phyloP scores from a whole-genome alignment of 1,140 invertebrate genomes.

The Muscidifurax raptorellus region DNA sequence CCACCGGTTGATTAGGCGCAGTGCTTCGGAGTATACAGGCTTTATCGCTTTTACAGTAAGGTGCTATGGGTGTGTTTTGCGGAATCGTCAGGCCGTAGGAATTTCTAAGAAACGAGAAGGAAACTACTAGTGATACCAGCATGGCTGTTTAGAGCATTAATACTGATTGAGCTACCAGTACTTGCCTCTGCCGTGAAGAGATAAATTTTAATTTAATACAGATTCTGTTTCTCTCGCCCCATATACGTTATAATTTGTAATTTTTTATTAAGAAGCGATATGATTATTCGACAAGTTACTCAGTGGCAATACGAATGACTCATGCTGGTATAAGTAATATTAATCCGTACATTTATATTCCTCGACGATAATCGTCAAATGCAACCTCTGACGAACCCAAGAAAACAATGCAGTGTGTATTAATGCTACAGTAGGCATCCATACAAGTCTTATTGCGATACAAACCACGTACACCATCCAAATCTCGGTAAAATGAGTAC shows the following conservation, averaged over 20 bases:
- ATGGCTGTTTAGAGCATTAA: neutral
- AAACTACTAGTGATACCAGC: neutral
- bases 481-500: neutral
- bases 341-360: no score
- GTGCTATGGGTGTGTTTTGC: neutral
- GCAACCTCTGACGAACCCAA: neutral
- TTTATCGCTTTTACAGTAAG: neutral
- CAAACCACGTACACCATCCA: no score
- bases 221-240: neutral
- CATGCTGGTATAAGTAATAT: neutral
- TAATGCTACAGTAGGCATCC: no score
- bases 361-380: neutral
- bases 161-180: neutral
- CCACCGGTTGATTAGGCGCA: constrained; percentile 9
- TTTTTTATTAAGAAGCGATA: neutral
- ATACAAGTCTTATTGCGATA: no score
- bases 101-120: neutral
- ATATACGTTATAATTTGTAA: neutral
- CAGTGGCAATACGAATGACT: neutral
- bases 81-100: neutral
- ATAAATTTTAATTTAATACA: neutral
- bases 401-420: no score
- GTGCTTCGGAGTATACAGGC: neutral
- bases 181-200: neutral
- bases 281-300: neutral